phyloP scores from a whole-genome alignment of 1,140 invertebrate species.

The Gryon sp. region DNA sequence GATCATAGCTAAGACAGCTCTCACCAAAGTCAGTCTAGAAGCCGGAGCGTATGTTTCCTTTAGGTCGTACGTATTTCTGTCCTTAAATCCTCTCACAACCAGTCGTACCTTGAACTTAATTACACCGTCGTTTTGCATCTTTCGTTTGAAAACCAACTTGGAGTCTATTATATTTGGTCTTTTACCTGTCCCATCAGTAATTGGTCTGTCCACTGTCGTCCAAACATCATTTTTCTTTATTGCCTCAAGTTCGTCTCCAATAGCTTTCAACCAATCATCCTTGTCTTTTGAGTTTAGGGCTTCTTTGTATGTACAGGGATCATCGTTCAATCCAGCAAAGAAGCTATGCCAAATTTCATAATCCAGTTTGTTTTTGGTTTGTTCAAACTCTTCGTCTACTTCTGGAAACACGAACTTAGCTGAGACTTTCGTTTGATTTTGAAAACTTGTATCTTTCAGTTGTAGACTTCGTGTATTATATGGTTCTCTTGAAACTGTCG shows the following conservation, averaged over 20 bases:
- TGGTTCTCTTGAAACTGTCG: neutral
- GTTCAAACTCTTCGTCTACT: neutral
- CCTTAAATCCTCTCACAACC: neutral
- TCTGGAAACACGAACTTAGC: constrained; percentile 40
- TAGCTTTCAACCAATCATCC: neutral
- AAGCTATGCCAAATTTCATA: constrained; percentile 73
- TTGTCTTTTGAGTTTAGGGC: neutral
- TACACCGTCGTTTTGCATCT: neutral
- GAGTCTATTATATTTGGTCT: constrained; percentile 67
- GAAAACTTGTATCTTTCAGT: constrained; percentile 44
- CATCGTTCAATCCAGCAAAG: constrained; percentile 52
- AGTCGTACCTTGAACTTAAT: neutral
- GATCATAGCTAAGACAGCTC: neutral
- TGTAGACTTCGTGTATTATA: neutral
- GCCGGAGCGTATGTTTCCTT: neutral
- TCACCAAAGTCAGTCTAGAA: neutral
- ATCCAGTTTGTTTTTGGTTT: neutral
- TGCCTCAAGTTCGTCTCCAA: neutral
- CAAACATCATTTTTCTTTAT: neutral
- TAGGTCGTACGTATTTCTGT: neutral
- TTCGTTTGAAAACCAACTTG: neutral
- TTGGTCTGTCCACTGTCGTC: neutral
- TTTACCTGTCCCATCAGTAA: neutral
- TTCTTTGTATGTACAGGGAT: neutral
- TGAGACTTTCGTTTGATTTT: constrained; percentile 68